Evolutionary conservation across 2,797 vertebrate genomes (phyloP), one percentile per base, ranked within the genome.

Genomic region (Babyrousa celebensis): DNA sequence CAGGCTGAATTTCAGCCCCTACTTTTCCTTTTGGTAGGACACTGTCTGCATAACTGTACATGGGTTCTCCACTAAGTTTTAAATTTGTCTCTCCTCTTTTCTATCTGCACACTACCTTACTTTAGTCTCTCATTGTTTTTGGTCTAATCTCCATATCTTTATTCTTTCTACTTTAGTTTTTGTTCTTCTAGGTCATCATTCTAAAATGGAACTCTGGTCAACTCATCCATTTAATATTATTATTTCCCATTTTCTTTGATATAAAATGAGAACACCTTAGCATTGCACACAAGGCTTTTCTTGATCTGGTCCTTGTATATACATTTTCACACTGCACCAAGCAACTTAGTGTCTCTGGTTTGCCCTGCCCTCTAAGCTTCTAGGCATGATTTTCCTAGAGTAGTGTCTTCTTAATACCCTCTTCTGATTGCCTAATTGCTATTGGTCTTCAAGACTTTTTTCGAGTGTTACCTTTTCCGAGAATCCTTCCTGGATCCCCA

Each of bases 241-340:
- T 93, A 27, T 88, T 89, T 72, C 11, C 80, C 23, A 56, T 65
- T 95, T 72, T 23, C 17, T 85, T 92, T 72, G 23, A 20, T 65
- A 27, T n/a, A 85, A 72, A 89, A 58, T 72, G 27, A 29, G 23
- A 89, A 67, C 15, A 36, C 36, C 18, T 93, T 74, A 67, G 29
- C 15, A 60, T 78, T 78, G 56, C 21, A 17, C 48, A 56, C 27
- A 72, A 4, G 21, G 12, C 21, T 92, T 83, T 40, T 95, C 16
- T 72, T 85, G n/a, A 74, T 60, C 29, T 85, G 78, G 65, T 11
- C 58, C 17, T 72, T 93, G 32, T 15, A 5, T 15, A 5, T 65
- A 60, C 18, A 67, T 85, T 67, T 80, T 85, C 82, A 65, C n/a
- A 48, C 67, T 67, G 29, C 14, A 25, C 23, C 63, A 70, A 88